Conservation (phyloP, 2,113 vertebrate species). For the Megaleporinus macrocephalus region DNA sequence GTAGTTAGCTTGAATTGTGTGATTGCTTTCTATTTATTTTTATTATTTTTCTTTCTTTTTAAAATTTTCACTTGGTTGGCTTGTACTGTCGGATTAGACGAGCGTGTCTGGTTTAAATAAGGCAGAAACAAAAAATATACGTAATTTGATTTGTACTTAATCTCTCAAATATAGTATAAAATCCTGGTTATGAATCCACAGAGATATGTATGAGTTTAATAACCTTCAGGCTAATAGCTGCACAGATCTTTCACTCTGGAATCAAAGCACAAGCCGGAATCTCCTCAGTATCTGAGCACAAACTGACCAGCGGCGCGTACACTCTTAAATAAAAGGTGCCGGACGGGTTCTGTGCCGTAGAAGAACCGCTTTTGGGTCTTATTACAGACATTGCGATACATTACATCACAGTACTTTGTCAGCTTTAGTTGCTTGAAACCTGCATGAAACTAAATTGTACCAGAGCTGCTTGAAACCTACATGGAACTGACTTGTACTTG, state of each 20-base stretch:
- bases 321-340: background rate
- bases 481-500: too few relatives aligned
- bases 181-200: conserved; percentile 69
- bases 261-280: conserved; percentile 65
- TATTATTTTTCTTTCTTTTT: conserved; percentile 46
- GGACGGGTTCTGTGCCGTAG: background rate
- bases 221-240: conserved; percentile 31
- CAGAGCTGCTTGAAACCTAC: too few relatives aligned
- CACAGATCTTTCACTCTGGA: conserved; percentile 57
- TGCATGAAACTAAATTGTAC: too few relatives aligned
- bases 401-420: too few relatives aligned
- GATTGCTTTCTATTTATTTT: conserved; percentile 80
- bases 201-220: conserved; percentile 61
- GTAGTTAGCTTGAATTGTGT: conserved; percentile 86
- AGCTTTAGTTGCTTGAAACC: too few relatives aligned
- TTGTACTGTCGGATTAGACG: conserved; percentile 79
- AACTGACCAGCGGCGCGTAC: background rate
- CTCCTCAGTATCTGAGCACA: conserved; percentile 64
- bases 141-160: conserved; percentile 59
- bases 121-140: conserved; percentile 54
- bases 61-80: conserved; percentile 73
- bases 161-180: conserved; percentile 61
- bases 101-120: conserved; percentile 65
- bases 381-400: too few relatives aligned
- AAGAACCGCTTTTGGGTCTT: background rate